These are phyloP conservation scores for Parazoanthus swiftii DNA, from an alignment of 92 coral and sea anemone species.

Conservation along the genomic window DNA sequence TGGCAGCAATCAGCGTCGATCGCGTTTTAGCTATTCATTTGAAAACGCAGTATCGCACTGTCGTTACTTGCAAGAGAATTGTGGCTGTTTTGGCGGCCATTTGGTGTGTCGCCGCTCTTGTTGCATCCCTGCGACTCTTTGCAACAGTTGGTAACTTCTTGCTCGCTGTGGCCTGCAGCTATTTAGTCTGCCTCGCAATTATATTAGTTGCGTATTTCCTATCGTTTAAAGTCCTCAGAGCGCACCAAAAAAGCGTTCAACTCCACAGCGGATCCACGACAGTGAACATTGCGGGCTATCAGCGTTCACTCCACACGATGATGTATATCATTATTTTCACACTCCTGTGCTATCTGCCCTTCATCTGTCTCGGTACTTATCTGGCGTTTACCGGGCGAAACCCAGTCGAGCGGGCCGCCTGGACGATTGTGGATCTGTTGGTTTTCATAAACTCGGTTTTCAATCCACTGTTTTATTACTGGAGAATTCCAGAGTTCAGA, in stretches of 20 bases:
- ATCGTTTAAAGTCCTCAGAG: neutral
- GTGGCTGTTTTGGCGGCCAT: neutral
- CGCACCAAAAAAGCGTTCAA: neutral
- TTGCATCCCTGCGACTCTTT: neutral
- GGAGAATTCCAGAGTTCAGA: neutral
- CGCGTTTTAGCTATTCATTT: slow-evolving; percentile 4
- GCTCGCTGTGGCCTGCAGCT: neutral
- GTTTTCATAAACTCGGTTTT: neutral
- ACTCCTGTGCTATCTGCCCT: neutral
- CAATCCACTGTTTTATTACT: neutral
- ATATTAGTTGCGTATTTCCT: neutral
- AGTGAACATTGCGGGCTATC: neutral
- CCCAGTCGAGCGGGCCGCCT: neutral
- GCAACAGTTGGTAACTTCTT: neutral
- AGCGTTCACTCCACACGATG: neutral
- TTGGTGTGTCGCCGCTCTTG: neutral
- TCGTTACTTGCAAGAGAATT: neutral
- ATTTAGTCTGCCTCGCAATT: neutral
- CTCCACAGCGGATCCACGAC: neutral
- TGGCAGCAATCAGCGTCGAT: slow-evolving; percentile 20
- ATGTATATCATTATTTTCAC: neutral
- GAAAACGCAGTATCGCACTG: neutral
- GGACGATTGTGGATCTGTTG: slow-evolving; percentile 1
- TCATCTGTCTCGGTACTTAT: neutral
- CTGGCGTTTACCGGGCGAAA: neutral